Evolutionary conservation across 1,140 invertebrate species (phyloP).

Genomic region (Hydropsyche tenuis): DNA sequence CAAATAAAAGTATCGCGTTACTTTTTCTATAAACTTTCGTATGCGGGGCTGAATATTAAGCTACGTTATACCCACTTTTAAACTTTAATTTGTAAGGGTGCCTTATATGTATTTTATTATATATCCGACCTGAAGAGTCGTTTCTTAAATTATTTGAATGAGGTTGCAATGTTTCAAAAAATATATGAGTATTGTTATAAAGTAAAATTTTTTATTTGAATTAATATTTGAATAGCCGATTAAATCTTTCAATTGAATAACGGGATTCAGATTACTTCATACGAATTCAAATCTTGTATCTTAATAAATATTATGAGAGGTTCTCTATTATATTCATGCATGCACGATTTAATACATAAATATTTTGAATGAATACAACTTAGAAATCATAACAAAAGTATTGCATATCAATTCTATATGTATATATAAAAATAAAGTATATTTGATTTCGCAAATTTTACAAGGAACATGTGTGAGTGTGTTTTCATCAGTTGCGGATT

Average conservation of each 20-base stretch:
- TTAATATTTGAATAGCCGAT: too few relatives aligned
- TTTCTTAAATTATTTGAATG: too few relatives aligned
- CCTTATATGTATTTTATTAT: too few relatives aligned
- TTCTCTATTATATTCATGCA: background rate
- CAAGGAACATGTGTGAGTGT: background rate
- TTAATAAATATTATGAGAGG: background rate
- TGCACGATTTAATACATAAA: background rate
- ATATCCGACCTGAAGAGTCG: too few relatives aligned
- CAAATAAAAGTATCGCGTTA: slow-evolving; percentile 50
- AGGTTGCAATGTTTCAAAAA: too few relatives aligned
- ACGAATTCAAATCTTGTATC: background rate
- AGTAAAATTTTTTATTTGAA: too few relatives aligned
- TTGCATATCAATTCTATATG: background rate
- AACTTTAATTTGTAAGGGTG: too few relatives aligned
- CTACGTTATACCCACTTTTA: too few relatives aligned
- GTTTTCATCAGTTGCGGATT: slow-evolving; percentile 34
- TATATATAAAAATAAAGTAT: background rate
- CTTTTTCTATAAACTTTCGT: slow-evolving; percentile 17
- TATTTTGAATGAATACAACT: background rate
- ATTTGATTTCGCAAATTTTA: slow-evolving; percentile 14
- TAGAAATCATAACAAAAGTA: background rate
- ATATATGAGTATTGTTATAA: too few relatives aligned
- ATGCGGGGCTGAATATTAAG: too few relatives aligned
- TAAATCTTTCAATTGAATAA: too few relatives aligned
- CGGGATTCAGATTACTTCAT: background rate